Conservation (phyloP, 2,797 vertebrate genomes). For the Pogonophryne albipinna region DNA sequence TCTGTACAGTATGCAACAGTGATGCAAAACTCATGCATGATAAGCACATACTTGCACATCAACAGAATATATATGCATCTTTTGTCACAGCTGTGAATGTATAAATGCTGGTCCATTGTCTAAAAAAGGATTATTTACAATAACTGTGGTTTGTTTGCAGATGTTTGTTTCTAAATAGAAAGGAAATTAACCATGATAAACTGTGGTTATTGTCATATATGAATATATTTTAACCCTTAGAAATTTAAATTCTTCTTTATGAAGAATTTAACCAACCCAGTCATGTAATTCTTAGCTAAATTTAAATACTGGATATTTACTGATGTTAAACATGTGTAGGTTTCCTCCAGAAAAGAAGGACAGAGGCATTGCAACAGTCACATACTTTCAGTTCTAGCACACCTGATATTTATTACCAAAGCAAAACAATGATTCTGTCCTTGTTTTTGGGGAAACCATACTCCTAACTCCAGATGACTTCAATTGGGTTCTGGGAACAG, state of each 20-base stretch:
- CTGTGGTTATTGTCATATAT: not conserved
- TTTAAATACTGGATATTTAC: too few species aligned
- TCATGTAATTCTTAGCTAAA: too few species aligned
- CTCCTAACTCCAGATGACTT: not conserved
- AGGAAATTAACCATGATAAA: conserved; percentile 6
- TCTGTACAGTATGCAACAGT: conserved; percentile 42
- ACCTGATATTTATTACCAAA: conserved; percentile 4
- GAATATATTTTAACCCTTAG: too few species aligned
- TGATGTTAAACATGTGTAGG: too few species aligned
- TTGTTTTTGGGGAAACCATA: not conserved
- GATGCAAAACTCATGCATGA: conserved; percentile 59
- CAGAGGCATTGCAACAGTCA: not conserved
- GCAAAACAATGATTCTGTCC: not conserved
- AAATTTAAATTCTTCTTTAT: too few species aligned
- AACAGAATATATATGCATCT: conserved; percentile 48
- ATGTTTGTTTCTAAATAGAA: conserved; percentile 16
- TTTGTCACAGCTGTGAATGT: conserved; percentile 71
- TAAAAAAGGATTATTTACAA: conserved; percentile 36
- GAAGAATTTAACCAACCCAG: too few species aligned
- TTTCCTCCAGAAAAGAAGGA: not conserved
- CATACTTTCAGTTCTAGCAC: conserved; percentile 2
- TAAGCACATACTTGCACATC: conserved; percentile 62
- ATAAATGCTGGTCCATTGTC: conserved; percentile 34
- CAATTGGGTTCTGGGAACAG: not conserved
- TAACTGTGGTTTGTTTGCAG: conserved; percentile 37